Evolutionary conservation across 2,797 vertebrate genomes (phyloP).

Genomic region (Glyptemys insculpta): DNA sequence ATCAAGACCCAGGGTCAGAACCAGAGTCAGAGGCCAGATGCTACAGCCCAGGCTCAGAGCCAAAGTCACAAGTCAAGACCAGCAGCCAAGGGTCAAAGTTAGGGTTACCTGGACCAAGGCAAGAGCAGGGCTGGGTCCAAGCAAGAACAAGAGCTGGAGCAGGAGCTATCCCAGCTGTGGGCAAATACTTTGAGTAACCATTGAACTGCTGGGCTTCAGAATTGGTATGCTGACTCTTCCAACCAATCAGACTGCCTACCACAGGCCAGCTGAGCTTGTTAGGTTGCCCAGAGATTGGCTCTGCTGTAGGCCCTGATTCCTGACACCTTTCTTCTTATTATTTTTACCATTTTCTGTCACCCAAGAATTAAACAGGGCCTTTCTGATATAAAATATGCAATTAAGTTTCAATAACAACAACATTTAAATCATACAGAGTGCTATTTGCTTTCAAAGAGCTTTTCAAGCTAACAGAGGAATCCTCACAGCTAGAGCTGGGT

Average conservation of each 20-base stretch:
- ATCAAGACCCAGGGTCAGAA: not conserved
- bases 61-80: too few species aligned
- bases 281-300: not conserved
- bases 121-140: too few species aligned
- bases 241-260: not conserved
- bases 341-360: not conserved
- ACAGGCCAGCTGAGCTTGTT: not conserved
- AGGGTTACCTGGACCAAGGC: too few species aligned
- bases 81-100: too few species aligned
- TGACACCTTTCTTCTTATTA: not conserved
- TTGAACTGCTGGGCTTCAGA: not conserved
- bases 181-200: not conserved
- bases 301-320: not conserved
- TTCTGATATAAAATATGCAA: not conserved
- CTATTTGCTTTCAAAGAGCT: not conserved
- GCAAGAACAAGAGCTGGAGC: not conserved
- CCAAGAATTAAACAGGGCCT: not conserved
- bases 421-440: not conserved
- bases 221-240: not conserved
- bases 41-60: not conserved
- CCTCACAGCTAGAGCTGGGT: not conserved
- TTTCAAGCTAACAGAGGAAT: not conserved
- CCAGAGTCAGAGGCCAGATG: not conserved
- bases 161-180: not conserved
- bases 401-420: not conserved